Conservation (phyloP, 2,113 vertebrate genomes). For the Caranx melampygus region DNA sequence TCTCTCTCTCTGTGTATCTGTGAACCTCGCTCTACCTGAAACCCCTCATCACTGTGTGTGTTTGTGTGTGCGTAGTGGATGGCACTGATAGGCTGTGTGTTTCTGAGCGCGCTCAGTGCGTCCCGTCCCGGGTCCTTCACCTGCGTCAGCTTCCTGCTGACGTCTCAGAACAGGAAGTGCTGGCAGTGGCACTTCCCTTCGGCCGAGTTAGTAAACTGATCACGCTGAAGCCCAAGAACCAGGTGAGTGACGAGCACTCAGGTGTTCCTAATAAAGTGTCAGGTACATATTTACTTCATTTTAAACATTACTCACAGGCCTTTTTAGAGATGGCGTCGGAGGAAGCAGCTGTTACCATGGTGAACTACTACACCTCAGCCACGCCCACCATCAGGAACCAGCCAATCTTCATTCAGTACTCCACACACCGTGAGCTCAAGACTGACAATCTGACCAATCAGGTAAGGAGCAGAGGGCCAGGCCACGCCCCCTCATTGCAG, state of each 20-base stretch:
- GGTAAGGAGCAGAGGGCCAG: conserved; percentile 17
- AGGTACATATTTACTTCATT: too few relatives aligned
- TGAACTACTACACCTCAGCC: conserved; percentile 70
- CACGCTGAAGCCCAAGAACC: conserved; percentile 57
- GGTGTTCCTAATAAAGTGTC: too few relatives aligned
- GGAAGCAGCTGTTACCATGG: conserved; percentile 64
- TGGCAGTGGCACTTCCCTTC: conserved; percentile 58
- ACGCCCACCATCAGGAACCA: conserved; percentile 71
- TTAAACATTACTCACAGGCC: background rate
- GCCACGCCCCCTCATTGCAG: background rate
- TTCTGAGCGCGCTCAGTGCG: conserved; percentile 63
- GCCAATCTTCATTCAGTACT: conserved; percentile 71
- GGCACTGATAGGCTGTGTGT: conserved; percentile 64
- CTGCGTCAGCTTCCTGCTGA: conserved; percentile 63
- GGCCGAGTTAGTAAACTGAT: conserved; percentile 63
- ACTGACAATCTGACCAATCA: conserved; percentile 67
- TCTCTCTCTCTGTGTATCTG: background rate
- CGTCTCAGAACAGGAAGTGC: conserved; percentile 72
- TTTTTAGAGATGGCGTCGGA: conserved; percentile 72
- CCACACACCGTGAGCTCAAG: conserved; percentile 72
- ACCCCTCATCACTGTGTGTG: background rate
- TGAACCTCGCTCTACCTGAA: conserved; percentile 5
- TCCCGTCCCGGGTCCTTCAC: conserved; percentile 65
- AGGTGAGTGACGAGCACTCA: conserved; percentile 22
- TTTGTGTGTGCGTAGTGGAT: conserved; percentile 54